Evolutionary conservation across 2,888 invertebrate species (phyloP).

Genomic region (Agrotis exclamationis): DNA sequence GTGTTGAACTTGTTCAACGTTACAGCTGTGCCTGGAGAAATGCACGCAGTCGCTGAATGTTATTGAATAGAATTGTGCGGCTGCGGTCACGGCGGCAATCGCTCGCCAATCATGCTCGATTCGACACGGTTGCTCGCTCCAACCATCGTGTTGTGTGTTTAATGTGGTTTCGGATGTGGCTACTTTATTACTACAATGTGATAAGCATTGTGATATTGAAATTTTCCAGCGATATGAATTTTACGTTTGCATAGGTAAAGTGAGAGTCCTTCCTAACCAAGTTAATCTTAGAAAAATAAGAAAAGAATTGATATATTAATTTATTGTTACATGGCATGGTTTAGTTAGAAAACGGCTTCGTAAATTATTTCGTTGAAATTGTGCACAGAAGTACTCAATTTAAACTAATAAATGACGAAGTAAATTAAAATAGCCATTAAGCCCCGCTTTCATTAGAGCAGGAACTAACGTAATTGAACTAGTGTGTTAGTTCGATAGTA

Average conservation of each 20-base stretch:
- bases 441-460: constrained; percentile 36
- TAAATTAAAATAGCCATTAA: constrained; percentile 32
- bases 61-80: constrained; percentile 59
- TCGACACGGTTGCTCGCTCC: constrained; percentile 63
- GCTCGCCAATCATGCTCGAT: constrained; percentile 66
- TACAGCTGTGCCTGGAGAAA: constrained; percentile 54
- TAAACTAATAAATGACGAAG: constrained; percentile 29
- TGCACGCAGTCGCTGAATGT: constrained; percentile 47
- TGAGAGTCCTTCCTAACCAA: too few species aligned
- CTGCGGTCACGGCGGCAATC: constrained; percentile 66
- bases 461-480: constrained; percentile 42
- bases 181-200: constrained; percentile 60
- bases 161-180: constrained; percentile 64
- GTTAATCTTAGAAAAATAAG: too few species aligned
- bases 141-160: constrained; percentile 56
- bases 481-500: constrained; percentile 32
- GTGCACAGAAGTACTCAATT: too few species aligned
- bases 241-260: background rate
- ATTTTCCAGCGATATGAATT: constrained; percentile 34
- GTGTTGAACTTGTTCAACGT: constrained; percentile 32
- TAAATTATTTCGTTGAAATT: too few species aligned
- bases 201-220: constrained; percentile 57
- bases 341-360: too few species aligned
- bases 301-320: background rate
- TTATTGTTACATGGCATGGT: too few species aligned